These are phyloP conservation scores for Epinephelus awoara DNA, from an alignment of 2,797 vertebrate genomes.

Conservation along the genomic window DNA sequence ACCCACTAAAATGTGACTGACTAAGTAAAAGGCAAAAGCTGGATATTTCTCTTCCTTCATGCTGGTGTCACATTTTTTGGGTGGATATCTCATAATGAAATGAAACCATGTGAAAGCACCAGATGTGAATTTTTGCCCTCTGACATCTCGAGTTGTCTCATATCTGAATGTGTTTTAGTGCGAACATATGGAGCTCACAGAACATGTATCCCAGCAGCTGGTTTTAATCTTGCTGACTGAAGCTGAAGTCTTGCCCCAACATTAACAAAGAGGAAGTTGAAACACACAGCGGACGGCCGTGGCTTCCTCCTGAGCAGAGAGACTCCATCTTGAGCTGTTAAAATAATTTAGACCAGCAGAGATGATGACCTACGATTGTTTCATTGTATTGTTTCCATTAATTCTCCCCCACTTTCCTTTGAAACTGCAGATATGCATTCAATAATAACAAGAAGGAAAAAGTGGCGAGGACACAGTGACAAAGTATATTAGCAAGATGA, in stretches of 20 bases:
- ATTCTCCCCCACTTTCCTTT: no score
- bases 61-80: constrained; percentile 2
- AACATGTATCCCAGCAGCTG: constrained; percentile 20
- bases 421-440: neutral
- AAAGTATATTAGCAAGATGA: neutral
- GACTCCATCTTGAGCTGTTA: neutral
- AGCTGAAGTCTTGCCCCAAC: neutral
- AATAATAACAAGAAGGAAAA: neutral
- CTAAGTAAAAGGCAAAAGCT: neutral
- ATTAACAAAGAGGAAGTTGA: constrained; percentile 29
- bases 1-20: neutral
- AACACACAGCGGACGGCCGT: neutral
- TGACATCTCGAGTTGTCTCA: constrained; percentile 19
- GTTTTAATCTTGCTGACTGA: constrained; percentile 4
- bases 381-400: neutral
- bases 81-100: neutral
- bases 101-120: neutral
- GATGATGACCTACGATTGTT: neutral
- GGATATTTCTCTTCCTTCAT: neutral
- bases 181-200: constrained; percentile 1
- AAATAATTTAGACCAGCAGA: neutral
- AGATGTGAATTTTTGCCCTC: constrained; percentile 38
- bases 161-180: constrained; percentile 6
- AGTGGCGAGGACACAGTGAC: neutral
- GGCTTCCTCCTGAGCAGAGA: neutral